Percentiles rank a stretch among this genome's conserved stretches.
phyloP scores from a whole-genome alignment of 2,888 invertebrate species.

The Tenodera sinensis region DNA sequence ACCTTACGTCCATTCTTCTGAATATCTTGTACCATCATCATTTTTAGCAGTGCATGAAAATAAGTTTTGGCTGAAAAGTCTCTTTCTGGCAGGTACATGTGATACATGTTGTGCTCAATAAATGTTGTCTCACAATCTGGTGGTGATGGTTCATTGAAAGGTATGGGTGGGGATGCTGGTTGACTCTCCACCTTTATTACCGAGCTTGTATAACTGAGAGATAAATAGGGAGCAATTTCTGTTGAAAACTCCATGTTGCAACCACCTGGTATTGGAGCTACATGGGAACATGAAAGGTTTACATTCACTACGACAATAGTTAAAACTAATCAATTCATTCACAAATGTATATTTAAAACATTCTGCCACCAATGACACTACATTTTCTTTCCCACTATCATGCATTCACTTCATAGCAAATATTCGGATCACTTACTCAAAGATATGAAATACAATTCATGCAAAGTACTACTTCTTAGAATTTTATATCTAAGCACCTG shows the following conservation, averaged over 20 bases:
- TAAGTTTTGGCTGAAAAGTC: conserved; percentile 55
- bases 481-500: too few species aligned
- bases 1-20: conserved; percentile 53
- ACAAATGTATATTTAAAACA: too few species aligned
- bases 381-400: too few species aligned
- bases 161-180: conserved; percentile 45
- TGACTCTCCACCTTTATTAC: conserved; percentile 53
- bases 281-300: not conserved
- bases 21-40: conserved; percentile 59
- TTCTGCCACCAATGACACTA: too few species aligned
- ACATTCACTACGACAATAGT: not conserved
- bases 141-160: not conserved
- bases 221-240: conserved; percentile 59
- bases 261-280: conserved; percentile 75
- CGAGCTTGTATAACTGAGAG: conserved; percentile 43
- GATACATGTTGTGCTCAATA: conserved; percentile 55
- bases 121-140: conserved; percentile 42
- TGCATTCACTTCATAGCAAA: too few species aligned
- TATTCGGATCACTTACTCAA: too few species aligned
- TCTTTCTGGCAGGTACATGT: conserved; percentile 57
- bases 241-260: conserved; percentile 68
- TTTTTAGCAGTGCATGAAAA: conserved; percentile 56
- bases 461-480: too few species aligned
- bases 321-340: too few species aligned
- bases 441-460: too few species aligned